Conservation (phyloP, 2,888 invertebrate species). For the Folsomia manolachei region DNA sequence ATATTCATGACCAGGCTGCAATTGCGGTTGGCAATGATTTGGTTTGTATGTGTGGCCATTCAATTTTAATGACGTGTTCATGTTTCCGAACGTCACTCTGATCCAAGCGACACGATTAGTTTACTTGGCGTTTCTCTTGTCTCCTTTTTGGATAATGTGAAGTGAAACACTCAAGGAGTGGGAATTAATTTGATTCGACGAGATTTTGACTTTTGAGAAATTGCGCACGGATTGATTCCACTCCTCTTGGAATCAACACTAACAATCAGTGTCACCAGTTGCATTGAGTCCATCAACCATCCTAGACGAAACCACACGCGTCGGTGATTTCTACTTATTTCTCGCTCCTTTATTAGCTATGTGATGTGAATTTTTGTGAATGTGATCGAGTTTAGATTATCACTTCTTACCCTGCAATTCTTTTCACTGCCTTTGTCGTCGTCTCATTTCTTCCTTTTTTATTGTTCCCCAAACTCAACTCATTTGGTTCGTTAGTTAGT, state of each 20-base stretch:
- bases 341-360: neutral
- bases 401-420: neutral
- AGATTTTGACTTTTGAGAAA: conserved; percentile 10
- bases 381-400: neutral
- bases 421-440: neutral
- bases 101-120: neutral
- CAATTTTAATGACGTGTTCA: neutral
- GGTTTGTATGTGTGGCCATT: neutral
- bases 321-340: neutral
- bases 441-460: neutral
- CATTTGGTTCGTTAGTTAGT: neutral
- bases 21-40: too few relatives aligned
- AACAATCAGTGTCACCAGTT: neutral
- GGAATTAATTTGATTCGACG: conserved; percentile 1
- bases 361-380: neutral
- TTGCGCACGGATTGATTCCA: neutral
- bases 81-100: neutral
- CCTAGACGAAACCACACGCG: neutral
- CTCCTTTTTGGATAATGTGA: neutral
- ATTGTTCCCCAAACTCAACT: neutral
- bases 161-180: neutral
- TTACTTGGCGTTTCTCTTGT: neutral
- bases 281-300: neutral
- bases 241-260: neutral
- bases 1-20: too few relatives aligned